Evolutionary conservation across 2,888 invertebrate species (phyloP), one percentile per base, ranked within the genome.

Genomic region (Leucozona laternaria): DNA sequence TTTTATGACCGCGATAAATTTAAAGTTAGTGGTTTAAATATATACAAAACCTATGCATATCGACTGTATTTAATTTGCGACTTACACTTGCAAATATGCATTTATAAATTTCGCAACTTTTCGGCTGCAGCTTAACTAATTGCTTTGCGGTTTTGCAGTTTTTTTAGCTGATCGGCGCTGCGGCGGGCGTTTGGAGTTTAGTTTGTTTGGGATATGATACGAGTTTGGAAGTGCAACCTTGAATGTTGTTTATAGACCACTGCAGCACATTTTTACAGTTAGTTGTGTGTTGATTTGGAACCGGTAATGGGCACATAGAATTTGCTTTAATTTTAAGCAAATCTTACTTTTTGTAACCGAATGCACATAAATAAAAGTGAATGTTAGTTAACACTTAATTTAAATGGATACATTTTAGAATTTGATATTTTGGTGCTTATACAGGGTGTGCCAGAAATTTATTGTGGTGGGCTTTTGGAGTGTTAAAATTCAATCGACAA

Each of bases 31-130:
- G 22, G 10, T 45, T 45, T 57, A 40, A 50, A 48, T 11, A 71
- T 11, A 71, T 40, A 64, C 40, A 28, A 45, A 76, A 48, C 45
- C 7, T 68, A 76, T 81, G 55, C 34, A 62, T 55, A 70, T 8
- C 0, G n/a, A n/a, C n/a, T n/a, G 8, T 28, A 53, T 25, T 57
- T 40, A 71, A 71, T 76, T 28, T 43, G 20, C 28, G 37, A 58
- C 22, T 50, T 68, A 72, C 34, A 50, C 31, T 58, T 66, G 45
- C 22, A 45, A 45, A 60, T 62, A 62, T 34, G 11, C 15, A 71
- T 82, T 77, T 60, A 37, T 68, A 28, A 2, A 34, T 68, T 66
- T 66, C 34, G 81, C 53, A 81, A 81, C 57, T 57, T 22, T 62
- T 76, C 28, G 22, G 48, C 37, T 31, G 40, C 7, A 55, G 22